Evolutionary conservation across 2,888 invertebrate genomes (phyloP).

Genomic region (Yponomeuta sedellus): DNA sequence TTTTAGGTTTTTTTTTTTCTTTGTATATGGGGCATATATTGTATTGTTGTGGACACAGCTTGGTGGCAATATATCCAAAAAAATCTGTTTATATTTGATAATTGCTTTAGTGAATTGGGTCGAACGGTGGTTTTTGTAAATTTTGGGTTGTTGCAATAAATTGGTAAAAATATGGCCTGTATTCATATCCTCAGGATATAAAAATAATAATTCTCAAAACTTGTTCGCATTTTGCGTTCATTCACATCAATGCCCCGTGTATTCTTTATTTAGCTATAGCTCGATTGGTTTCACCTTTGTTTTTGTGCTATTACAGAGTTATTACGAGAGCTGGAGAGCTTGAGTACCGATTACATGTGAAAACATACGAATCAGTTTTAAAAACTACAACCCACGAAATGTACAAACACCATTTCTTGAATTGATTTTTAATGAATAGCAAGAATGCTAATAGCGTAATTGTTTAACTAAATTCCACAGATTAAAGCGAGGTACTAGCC

Average conservation of each 20-base stretch:
- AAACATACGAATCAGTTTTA: neutral
- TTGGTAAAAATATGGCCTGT: neutral
- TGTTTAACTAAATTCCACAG: too few relatives aligned
- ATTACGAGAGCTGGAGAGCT: too few relatives aligned
- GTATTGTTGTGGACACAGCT: slow-evolving; percentile 2
- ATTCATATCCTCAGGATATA: neutral
- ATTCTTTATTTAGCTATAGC: slow-evolving; percentile 49
- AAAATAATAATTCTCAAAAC: neutral
- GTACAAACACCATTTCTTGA: slow-evolving; percentile 44
- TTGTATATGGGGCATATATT: slow-evolving; percentile 48
- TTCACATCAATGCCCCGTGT: slow-evolving; percentile 47
- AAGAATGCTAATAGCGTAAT: neutral
- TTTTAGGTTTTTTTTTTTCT: slow-evolving; percentile 26
- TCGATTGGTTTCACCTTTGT: slow-evolving; percentile 36
- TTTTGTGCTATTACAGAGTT: slow-evolving; percentile 14
- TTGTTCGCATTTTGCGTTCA: slow-evolving; percentile 40
- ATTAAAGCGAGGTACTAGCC: too few relatives aligned
- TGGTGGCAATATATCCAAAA: neutral
- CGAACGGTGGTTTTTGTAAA: slow-evolving; percentile 41
- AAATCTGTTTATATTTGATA: slow-evolving; percentile 35
- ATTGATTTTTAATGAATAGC: slow-evolving; percentile 17
- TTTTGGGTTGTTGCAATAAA: slow-evolving; percentile 73
- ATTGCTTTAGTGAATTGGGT: slow-evolving; percentile 19
- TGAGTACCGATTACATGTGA: neutral
- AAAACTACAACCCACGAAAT: slow-evolving; percentile 33